Percentiles rank a stretch among this genome's conserved stretches.
Conservation (phyloP, 2,888 invertebrate genomes). For the Automeris io region DNA sequence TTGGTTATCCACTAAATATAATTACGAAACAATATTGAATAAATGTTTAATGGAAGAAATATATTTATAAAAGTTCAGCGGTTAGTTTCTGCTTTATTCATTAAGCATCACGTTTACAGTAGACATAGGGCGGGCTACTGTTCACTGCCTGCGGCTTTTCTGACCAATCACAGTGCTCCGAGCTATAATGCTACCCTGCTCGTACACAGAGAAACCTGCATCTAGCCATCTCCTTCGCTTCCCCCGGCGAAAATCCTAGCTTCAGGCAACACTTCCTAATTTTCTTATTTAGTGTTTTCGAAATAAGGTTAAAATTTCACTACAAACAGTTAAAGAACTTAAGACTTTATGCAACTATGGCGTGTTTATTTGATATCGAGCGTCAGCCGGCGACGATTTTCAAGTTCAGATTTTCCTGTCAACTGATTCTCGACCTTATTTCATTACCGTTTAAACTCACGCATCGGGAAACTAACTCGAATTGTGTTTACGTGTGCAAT, state of each 20-base stretch:
- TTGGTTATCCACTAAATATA: too few relatives aligned
- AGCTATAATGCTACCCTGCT: constrained; percentile 64
- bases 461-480: constrained; percentile 40
- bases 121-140: constrained; percentile 78
- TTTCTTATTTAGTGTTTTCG: constrained; percentile 29
- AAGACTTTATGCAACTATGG: constrained; percentile 45
- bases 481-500: constrained; percentile 74
- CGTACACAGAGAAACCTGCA: constrained; percentile 34
- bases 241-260: constrained; percentile 74
- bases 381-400: constrained; percentile 75
- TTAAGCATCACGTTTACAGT: constrained; percentile 63
- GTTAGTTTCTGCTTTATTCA: constrained; percentile 45
- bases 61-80: constrained; percentile 4
- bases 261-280: constrained; percentile 33
- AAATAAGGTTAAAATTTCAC: constrained; percentile 38
- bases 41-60: too few relatives aligned
- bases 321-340: constrained; percentile 36
- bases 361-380: constrained; percentile 76
- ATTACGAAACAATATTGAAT: too few relatives aligned
- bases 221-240: constrained; percentile 54
- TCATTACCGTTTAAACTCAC: constrained; percentile 45
- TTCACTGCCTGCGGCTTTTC: constrained; percentile 77
- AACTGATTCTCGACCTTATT: constrained; percentile 63
- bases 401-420: constrained; percentile 72
- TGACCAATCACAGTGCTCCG: constrained; percentile 78